These are phyloP conservation scores for Acrocephalus kingi DNA, from an alignment of 2,113 vertebrate species.

Conservation along the genomic window DNA sequence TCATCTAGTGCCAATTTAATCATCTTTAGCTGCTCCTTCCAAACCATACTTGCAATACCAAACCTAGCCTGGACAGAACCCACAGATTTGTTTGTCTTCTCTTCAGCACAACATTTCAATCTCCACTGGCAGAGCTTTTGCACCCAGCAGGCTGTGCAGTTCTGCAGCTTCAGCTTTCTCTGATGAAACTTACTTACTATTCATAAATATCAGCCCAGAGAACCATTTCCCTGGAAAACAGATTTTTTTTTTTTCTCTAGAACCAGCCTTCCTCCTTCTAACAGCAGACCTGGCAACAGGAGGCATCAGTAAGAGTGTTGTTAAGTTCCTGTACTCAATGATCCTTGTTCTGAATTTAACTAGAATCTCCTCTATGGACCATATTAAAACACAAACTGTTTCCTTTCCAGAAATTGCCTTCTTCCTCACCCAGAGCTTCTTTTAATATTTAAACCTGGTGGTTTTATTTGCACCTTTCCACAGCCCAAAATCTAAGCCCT, in stretches of 20 bases:
- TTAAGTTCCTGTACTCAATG: not conserved
- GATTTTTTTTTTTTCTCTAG: not conserved
- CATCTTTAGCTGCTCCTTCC: not conserved
- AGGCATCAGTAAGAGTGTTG: not conserved
- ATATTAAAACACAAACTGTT: not conserved
- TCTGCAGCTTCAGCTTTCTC: not conserved
- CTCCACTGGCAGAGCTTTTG: not conserved
- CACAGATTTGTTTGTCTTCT: not conserved
- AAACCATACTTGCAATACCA: not conserved
- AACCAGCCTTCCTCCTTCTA: not conserved
- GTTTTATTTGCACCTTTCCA: not conserved
- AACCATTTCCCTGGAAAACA: not conserved
- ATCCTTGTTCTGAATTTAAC: not conserved
- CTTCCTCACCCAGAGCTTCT: not conserved
- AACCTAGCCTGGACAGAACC: not conserved
- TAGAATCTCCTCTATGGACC: not conserved
- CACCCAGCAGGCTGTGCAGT: not conserved
- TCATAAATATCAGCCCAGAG: not conserved
- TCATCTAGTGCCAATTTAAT: not conserved
- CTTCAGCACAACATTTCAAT: not conserved
- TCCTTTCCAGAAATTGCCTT: not conserved
- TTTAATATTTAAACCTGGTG: not conserved
- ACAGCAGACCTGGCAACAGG: not conserved
- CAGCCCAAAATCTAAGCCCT: not conserved
- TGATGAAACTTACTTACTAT: not conserved